phyloP scores from a whole-genome alignment of 2,113 vertebrate genomes.

The Spilogale gracilis region DNA sequence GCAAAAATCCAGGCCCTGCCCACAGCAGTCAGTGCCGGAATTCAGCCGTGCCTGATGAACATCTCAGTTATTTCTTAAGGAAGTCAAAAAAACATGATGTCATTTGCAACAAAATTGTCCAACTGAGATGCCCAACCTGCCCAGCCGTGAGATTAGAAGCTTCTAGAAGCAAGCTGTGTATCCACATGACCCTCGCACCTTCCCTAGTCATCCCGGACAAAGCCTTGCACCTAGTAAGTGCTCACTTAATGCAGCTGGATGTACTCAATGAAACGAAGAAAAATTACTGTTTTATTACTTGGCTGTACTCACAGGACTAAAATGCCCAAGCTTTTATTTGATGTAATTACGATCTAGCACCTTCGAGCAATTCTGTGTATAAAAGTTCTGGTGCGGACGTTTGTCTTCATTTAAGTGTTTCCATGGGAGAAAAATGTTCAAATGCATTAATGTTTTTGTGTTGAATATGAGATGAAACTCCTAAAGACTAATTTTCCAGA shows the following conservation, averaged over 20 bases:
- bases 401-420: constrained; percentile 69
- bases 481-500: constrained; percentile 81
- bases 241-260: background rate
- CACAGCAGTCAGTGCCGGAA: rapidly evolving
- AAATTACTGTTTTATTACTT: constrained; percentile 59
- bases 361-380: constrained; percentile 14
- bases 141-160: rapidly evolving
- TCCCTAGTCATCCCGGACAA: background rate
- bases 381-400: constrained; percentile 44
- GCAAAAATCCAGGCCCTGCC: background rate
- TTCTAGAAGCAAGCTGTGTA: background rate
- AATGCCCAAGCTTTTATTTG: constrained; percentile 61
- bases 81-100: background rate
- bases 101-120: background rate
- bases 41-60: background rate
- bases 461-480: constrained; percentile 68
- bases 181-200: rapidly evolving
- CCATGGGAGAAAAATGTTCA: constrained; percentile 46
- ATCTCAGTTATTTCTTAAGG: background rate
- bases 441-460: constrained; percentile 63
- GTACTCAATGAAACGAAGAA: background rate
- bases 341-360: constrained; percentile 71
- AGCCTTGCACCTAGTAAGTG: background rate
- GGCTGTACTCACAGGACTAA: background rate
- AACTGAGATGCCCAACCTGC: background rate